Percentiles rank a stretch among this genome's conserved stretches.
phyloP scores from a whole-genome alignment of 2,888 invertebrate genomes.

The Lobophora halterata region DNA sequence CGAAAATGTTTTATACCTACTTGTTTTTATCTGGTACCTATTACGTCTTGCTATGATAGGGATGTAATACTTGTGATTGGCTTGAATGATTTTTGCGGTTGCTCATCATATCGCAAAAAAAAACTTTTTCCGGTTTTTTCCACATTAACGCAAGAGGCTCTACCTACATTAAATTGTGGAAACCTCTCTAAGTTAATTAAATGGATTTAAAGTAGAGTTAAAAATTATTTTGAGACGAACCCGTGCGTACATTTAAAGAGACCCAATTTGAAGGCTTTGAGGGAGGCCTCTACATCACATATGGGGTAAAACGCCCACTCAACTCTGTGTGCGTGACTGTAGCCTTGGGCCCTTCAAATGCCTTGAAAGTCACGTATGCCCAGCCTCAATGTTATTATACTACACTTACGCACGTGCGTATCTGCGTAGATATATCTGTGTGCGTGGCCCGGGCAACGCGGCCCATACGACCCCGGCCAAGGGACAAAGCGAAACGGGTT shows the following conservation, averaged over 20 bases:
- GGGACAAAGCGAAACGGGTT: slow-evolving; percentile 82
- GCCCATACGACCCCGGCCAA: slow-evolving; percentile 78
- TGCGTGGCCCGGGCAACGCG: slow-evolving; percentile 70
- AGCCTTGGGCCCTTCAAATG: slow-evolving; percentile 72
- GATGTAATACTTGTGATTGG: too few species aligned
- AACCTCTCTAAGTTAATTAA: slow-evolving; percentile 7
- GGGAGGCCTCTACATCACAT: slow-evolving; percentile 61
- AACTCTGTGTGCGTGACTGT: slow-evolving; percentile 53
- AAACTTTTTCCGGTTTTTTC: too few species aligned
- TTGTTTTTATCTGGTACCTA: too few species aligned
- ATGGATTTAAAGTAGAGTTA: slow-evolving; percentile 28
- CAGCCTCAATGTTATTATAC: slow-evolving; percentile 76
- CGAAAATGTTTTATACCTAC: too few species aligned
- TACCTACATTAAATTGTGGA: background rate
- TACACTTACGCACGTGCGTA: slow-evolving; percentile 72
- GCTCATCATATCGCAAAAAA: too few species aligned
- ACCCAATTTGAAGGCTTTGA: slow-evolving; percentile 76
- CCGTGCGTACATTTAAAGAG: slow-evolving; percentile 55
- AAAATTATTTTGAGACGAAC: slow-evolving; percentile 43
- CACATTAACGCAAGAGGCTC: too few species aligned
- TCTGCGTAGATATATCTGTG: slow-evolving; percentile 33
- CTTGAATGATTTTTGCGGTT: too few species aligned
- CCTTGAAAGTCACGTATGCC: slow-evolving; percentile 76
- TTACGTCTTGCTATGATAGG: too few species aligned
- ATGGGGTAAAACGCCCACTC: slow-evolving; percentile 61